phyloP scores from a whole-genome alignment of 2,888 invertebrate species.

The Heliconius erato region DNA sequence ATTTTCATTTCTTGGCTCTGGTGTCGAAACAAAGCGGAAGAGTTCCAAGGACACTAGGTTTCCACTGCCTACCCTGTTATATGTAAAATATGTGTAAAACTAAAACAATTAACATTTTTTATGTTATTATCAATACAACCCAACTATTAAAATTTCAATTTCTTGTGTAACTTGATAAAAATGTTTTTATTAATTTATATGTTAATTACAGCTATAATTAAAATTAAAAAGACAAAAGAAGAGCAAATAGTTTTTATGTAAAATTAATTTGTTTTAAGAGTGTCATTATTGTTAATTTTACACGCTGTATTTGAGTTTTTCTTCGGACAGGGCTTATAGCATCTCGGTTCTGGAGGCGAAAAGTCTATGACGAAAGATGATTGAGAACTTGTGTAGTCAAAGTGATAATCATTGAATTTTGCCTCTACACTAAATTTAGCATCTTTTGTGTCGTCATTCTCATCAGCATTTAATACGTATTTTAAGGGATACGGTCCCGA shows the following conservation, averaged over 20 bases:
- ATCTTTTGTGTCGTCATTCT: slow-evolving; percentile 46
- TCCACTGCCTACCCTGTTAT: too few relatives aligned
- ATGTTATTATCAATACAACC: too few relatives aligned
- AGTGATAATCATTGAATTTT: slow-evolving; percentile 78
- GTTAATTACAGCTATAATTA: background rate
- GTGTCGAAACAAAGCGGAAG: background rate
- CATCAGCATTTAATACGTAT: slow-evolving; percentile 72
- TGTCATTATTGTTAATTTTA: slow-evolving; percentile 34
- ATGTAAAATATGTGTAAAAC: too few relatives aligned
- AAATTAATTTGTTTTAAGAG: background rate
- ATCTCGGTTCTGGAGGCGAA: slow-evolving; percentile 73
- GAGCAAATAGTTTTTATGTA: background rate
- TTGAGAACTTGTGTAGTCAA: slow-evolving; percentile 79
- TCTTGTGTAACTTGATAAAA: background rate
- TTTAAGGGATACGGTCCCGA: slow-evolving; percentile 78
- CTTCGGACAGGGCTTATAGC: slow-evolving; percentile 69
- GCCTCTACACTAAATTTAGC: slow-evolving; percentile 77
- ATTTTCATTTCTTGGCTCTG: background rate
- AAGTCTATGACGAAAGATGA: slow-evolving; percentile 79
- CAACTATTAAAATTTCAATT: background rate
- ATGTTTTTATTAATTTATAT: background rate
- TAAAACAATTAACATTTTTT: too few relatives aligned
- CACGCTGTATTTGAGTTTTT: slow-evolving; percentile 61
- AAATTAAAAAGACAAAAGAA: background rate
- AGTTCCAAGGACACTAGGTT: too few relatives aligned